phyloP scores from a whole-genome alignment of 2,888 invertebrate genomes.

The Lochmaea crataegi region DNA sequence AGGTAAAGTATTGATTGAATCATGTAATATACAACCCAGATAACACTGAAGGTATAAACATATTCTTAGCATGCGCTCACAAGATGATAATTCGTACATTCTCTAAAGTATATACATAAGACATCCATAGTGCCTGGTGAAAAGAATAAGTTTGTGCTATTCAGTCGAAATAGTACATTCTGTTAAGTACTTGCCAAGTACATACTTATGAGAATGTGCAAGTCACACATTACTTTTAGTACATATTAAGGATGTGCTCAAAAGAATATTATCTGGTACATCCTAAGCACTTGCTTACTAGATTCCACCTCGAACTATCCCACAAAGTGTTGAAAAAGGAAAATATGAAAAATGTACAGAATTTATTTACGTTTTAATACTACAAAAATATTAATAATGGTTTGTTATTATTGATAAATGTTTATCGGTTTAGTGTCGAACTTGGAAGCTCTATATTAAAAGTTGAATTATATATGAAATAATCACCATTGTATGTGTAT shows the following conservation, averaged over 20 bases:
- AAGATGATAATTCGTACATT: not conserved
- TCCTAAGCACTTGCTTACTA: not conserved
- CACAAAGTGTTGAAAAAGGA: not conserved
- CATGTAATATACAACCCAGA: no score
- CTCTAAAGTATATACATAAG: constrained; percentile 4
- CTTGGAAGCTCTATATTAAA: not conserved
- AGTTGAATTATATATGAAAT: not conserved
- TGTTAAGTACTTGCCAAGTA: not conserved
- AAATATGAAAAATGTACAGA: not conserved
- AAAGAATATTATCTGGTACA: constrained; percentile 2
- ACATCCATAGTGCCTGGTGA: not conserved
- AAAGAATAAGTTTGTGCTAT: constrained; percentile 2
- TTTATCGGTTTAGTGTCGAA: not conserved
- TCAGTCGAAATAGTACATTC: not conserved
- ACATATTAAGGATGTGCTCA: constrained; percentile 4
- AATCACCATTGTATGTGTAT: not conserved
- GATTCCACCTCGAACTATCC: not conserved
- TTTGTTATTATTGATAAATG: not conserved
- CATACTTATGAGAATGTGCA: not conserved
- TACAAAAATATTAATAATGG: not conserved
- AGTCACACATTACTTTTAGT: not conserved
- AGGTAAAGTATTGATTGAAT: no score
- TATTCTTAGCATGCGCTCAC: no score
- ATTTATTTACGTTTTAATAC: constrained; percentile 4
- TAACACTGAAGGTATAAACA: no score